Percentiles rank a stretch among this genome's conserved stretches.
Conservation (phyloP, 2,113 vertebrate species). For the Apeltes quadracus region DNA sequence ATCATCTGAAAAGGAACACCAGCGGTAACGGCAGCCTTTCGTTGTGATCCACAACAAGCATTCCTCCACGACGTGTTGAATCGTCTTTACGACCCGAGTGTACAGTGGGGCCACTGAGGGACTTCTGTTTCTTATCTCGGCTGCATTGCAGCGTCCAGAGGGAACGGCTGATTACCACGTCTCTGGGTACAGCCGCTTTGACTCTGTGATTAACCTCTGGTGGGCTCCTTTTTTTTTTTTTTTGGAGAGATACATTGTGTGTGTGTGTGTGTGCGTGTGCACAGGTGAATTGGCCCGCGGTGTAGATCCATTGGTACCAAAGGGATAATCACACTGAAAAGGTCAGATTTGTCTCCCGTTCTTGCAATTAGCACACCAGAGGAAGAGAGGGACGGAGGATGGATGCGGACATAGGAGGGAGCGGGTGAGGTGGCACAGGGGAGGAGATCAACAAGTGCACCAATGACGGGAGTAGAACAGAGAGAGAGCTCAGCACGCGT, state of each 20-base stretch:
- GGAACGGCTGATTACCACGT: slow-evolving; percentile 58
- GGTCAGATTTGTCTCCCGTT: slow-evolving; percentile 69
- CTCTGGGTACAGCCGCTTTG: slow-evolving; percentile 46
- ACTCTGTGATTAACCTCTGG: slow-evolving; percentile 65
- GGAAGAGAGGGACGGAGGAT: slow-evolving; percentile 12
- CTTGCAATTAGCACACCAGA: slow-evolving; percentile 53
- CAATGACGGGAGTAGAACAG: neutral
- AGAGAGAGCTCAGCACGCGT: neutral
- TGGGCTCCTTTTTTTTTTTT: slow-evolving; percentile 24
- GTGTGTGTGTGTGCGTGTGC: slow-evolving; percentile 17
- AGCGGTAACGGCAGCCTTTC: slow-evolving; percentile 15
- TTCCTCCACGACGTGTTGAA: slow-evolving; percentile 34
- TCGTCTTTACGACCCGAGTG: slow-evolving; percentile 42
- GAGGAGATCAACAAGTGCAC: neutral
- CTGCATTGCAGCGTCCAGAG: slow-evolving; percentile 29
- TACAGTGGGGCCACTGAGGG: slow-evolving; percentile 13
- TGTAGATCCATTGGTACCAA: slow-evolving; percentile 64
- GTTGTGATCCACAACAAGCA: slow-evolving; percentile 27
- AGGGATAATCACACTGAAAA: slow-evolving; percentile 71
- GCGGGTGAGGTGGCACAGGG: neutral
- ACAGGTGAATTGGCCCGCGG: slow-evolving; percentile 52
- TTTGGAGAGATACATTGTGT: slow-evolving; percentile 2
- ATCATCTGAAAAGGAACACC: slow-evolving; percentile 40
- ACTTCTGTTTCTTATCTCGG: slow-evolving; percentile 4
- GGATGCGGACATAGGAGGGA: slow-evolving; percentile 23